A percentile compares a stretch with the other conserved stretches of the same genome.
These are phyloP conservation scores for Harlomillsia oculata DNA, from an alignment of 1,140 invertebrate species.

Conservation along the genomic window DNA sequence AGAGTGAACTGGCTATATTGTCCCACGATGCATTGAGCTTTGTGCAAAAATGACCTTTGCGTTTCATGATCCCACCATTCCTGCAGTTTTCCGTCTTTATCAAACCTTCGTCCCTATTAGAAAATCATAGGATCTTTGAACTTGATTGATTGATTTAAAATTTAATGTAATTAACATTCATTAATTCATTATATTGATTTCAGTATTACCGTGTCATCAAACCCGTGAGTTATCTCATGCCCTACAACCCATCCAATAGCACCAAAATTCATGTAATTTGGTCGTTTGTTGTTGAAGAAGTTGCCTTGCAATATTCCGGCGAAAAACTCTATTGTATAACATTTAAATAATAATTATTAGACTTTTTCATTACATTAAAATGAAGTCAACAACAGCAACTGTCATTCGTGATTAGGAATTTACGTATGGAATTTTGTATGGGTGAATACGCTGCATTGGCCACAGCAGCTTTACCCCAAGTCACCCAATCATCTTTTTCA, in stretches of 20 bases:
- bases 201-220: constrained; percentile 52
- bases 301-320: constrained; percentile 37
- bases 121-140: too few species aligned
- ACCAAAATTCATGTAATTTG: constrained; percentile 66
- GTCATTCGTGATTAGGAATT: neutral
- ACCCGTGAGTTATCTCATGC: constrained; percentile 59
- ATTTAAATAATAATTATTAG: too few species aligned
- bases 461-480: constrained; percentile 62
- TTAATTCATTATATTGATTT: neutral
- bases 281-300: constrained; percentile 36
- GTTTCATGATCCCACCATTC: constrained; percentile 56
- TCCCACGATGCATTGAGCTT: constrained; percentile 57
- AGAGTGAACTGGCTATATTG: constrained; percentile 55
- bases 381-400: neutral
- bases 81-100: constrained; percentile 52
- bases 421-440: constrained; percentile 66
- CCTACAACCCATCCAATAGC: constrained; percentile 60
- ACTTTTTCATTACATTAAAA: too few species aligned
- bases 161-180: neutral
- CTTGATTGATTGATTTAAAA: too few species aligned
- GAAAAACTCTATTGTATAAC: constrained; percentile 30
- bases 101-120: constrained; percentile 49
- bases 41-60: constrained; percentile 47
- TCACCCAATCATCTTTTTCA: constrained; percentile 75
- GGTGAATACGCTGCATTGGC: constrained; percentile 76